Evolutionary conservation across 2,113 vertebrate genomes (phyloP).

Genomic region (Chrysochloris asiatica): DNA sequence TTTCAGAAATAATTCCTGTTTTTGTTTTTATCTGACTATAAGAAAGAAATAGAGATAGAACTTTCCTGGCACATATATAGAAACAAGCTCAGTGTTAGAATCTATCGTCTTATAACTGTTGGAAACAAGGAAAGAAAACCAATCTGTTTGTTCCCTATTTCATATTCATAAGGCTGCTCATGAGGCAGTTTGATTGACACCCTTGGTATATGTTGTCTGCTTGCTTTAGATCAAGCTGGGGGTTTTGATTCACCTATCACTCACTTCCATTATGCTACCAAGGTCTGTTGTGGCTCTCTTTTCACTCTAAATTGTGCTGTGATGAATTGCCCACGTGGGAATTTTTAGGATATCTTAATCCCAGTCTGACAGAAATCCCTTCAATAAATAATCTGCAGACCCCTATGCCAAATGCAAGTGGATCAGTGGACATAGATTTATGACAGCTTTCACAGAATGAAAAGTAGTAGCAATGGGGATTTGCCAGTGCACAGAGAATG

Average conservation of each 20-base stretch:
- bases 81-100: constrained; percentile 73
- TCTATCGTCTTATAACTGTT: constrained; percentile 68
- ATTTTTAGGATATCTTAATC: constrained; percentile 87
- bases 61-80: constrained; percentile 7
- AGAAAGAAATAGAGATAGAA: constrained; percentile 52
- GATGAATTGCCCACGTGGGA: constrained; percentile 85
- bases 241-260: constrained; percentile 80
- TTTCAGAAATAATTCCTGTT: constrained; percentile 34
- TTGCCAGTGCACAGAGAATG: constrained; percentile 50
- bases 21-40: constrained; percentile 58
- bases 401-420: constrained; percentile 80
- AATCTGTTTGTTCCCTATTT: constrained; percentile 81
- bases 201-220: constrained; percentile 70
- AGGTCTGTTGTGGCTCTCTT: constrained; percentile 79
- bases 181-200: constrained; percentile 81
- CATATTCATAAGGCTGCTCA: constrained; percentile 79
- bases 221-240: constrained; percentile 68
- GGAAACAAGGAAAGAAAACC: constrained; percentile 75
- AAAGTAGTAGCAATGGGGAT: constrained; percentile 48
- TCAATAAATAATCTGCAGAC: constrained; percentile 82
- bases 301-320: constrained; percentile 81
- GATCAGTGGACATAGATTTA: constrained; percentile 80
- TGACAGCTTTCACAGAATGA: constrained; percentile 78
- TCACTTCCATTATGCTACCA: constrained; percentile 80
- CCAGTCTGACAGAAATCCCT: constrained; percentile 81